Conservation (phyloP, 1,140 invertebrate genomes). For the Thaumatotibia leucotreta region DNA sequence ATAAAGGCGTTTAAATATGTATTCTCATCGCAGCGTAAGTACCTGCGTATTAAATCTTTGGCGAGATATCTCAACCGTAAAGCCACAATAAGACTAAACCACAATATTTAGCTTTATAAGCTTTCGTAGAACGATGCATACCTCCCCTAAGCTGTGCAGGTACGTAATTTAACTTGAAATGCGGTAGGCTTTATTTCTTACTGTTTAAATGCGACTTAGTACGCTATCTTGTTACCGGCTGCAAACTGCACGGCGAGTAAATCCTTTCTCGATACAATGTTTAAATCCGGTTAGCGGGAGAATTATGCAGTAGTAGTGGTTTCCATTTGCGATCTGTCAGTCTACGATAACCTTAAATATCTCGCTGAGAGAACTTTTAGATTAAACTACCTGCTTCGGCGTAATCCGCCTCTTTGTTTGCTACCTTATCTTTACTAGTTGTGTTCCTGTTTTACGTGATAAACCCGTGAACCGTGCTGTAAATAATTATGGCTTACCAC, state of each 20-base stretch:
- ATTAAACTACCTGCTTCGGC: background rate
- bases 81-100: background rate
- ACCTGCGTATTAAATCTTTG: background rate
- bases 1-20: too few species aligned
- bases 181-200: background rate
- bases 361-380: background rate
- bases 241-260: background rate
- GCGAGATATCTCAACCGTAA: background rate
- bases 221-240: background rate
- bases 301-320: background rate
- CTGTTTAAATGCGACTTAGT: background rate
- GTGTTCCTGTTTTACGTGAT: background rate
- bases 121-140: background rate
- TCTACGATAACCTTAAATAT: slow-evolving; percentile 6
- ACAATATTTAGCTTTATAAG: background rate
- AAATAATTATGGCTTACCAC: background rate
- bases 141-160: background rate
- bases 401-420: background rate
- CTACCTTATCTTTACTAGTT: background rate
- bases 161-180: background rate
- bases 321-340: background rate
- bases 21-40: too few species aligned
- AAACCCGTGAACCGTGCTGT: background rate
- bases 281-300: slow-evolving; percentile 4
- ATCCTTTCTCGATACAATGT: slow-evolving; percentile 6